A percentile compares a stretch with the other conserved stretches of the same genome.
Conservation (phyloP, 2,113 vertebrate species). For the Indri indri region DNA sequence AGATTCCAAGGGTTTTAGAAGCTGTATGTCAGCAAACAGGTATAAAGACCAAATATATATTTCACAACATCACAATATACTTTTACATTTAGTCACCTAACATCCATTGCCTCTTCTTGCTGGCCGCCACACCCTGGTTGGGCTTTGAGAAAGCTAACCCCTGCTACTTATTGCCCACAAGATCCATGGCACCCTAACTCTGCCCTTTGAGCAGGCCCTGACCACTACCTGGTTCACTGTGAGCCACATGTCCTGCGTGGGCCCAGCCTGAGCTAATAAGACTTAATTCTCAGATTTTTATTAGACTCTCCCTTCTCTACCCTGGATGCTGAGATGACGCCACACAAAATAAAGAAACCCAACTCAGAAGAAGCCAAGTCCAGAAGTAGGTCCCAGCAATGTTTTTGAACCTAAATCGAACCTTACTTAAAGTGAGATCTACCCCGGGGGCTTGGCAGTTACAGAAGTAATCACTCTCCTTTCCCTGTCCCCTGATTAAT, state of each 20-base stretch:
- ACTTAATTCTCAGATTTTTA: background rate
- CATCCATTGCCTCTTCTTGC: background rate
- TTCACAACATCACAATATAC: background rate
- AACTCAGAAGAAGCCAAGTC: background rate
- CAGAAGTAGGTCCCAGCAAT: background rate
- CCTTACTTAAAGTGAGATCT: background rate
- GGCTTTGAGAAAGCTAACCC: background rate
- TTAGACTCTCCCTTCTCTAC: background rate
- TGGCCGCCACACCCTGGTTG: background rate
- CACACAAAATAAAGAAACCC: background rate
- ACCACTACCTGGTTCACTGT: background rate
- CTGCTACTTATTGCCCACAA: background rate
- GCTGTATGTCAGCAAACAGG: background rate
- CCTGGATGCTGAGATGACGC: background rate
- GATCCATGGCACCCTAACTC: background rate
- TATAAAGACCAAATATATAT: background rate
- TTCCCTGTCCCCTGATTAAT: background rate
- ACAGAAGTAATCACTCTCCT: background rate
- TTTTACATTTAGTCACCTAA: background rate
- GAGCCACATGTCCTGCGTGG: background rate
- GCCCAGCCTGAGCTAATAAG: background rate
- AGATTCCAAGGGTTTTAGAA: background rate
- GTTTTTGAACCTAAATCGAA: background rate
- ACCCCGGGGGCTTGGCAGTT: background rate
- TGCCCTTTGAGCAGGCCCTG: background rate